Conservation (phyloP, 2,888 invertebrate species). For the Cosmia trapezina region DNA sequence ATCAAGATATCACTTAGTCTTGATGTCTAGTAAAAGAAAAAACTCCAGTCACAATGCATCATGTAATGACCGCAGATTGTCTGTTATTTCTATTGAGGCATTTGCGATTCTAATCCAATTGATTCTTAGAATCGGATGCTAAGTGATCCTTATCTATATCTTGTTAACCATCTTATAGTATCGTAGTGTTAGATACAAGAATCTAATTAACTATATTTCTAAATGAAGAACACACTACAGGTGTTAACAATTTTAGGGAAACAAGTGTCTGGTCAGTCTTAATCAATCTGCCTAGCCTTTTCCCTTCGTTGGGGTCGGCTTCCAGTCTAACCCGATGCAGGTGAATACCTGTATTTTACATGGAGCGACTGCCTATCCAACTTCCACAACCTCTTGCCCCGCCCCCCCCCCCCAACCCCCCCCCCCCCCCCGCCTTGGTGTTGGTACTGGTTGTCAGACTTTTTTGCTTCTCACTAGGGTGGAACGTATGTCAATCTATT, state of each 20-base stretch:
- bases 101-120: slow-evolving; percentile 26
- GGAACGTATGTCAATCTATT: not conserved
- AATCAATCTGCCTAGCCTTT: not conserved
- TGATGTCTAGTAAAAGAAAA: slow-evolving; percentile 12
- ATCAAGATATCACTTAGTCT: slow-evolving; percentile 44
- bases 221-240: not conserved
- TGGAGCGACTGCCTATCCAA: not conserved
- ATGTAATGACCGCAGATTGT: slow-evolving; percentile 32
- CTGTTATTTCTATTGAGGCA: slow-evolving; percentile 25
- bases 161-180: slow-evolving; percentile 28
- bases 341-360: not conserved
- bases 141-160: slow-evolving; percentile 29
- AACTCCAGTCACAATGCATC: slow-evolving; percentile 23
- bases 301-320: not conserved
- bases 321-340: not conserved
- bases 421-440: too few relatives aligned
- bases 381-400: not conserved
- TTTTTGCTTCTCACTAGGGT: not conserved
- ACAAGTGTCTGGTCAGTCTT: not conserved
- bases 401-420: too few relatives aligned
- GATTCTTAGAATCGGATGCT: slow-evolving; percentile 31
- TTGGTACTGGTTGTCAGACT: not conserved
- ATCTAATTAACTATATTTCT: slow-evolving; percentile 7
- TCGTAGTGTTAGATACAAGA: not conserved
- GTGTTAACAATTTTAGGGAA: not conserved